Evolutionary conservation across 2,113 vertebrate genomes (phyloP).

Genomic region (Podocnemis expansa): DNA sequence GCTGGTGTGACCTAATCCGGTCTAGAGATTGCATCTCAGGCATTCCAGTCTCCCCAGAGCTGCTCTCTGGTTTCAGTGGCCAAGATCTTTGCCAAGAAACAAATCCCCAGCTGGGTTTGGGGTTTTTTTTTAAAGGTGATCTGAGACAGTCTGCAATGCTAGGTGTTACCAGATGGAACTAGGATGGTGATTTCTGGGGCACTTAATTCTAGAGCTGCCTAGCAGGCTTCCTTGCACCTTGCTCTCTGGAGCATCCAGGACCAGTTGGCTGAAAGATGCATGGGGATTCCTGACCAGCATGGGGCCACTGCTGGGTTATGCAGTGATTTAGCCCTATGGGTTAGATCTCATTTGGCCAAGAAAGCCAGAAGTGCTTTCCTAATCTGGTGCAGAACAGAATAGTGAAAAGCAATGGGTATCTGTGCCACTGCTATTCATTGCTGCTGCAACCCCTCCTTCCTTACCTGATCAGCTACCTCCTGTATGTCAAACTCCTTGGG

Average conservation of each 20-base stretch:
- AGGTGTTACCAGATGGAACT: too few species aligned
- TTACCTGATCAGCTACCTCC: not conserved
- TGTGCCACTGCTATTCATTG: not conserved
- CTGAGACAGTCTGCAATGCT: not conserved
- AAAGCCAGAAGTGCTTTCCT: not conserved
- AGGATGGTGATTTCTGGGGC: too few species aligned
- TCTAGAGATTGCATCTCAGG: not conserved
- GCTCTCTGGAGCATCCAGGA: not conserved
- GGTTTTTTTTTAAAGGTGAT: too few species aligned
- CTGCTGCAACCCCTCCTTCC: not conserved
- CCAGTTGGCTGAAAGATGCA: too few species aligned
- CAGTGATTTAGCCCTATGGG: not conserved
- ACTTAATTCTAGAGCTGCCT: too few species aligned
- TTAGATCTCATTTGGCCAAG: not conserved
- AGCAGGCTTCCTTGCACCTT: too few species aligned
- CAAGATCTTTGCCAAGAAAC: too few species aligned
- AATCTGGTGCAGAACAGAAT: not conserved
- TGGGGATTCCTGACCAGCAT: not conserved
- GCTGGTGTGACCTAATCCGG: not conserved
- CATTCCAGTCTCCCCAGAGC: too few species aligned
- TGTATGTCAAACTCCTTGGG: not conserved
- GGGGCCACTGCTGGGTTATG: not conserved
- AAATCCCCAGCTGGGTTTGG: too few species aligned
- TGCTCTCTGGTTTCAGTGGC: too few species aligned
- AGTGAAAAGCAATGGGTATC: not conserved